Evolutionary conservation across 1,140 invertebrate species (phyloP), one percentile per base, ranked within the genome.

Genomic region (Papilio helenus): DNA sequence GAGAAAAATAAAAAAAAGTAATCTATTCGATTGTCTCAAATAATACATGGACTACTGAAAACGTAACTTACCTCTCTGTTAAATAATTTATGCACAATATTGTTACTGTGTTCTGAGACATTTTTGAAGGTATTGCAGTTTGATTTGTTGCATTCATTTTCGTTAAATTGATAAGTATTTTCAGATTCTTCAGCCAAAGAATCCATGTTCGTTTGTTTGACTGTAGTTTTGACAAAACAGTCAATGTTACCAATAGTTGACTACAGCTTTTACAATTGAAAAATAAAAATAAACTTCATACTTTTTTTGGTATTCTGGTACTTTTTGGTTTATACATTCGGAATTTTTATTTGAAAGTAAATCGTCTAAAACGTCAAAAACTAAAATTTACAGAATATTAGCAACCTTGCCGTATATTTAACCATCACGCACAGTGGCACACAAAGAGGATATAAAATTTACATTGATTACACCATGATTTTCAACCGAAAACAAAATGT

Each of bases 121-220:
- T 85, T 86, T 79, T 79, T 85, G 76, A 81, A 83, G 84, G 80
- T 87, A 89, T 86, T 90, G 76, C 7, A 81, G 82, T 84, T 86
- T 79, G 79, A 82, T 86, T 89, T 90, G 80, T 82, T 83, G 77
- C 80, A 85, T 85, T 88, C 88, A 91, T 90, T 91, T 87, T 87
- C 85, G 82, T 61, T 86, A 83, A 83, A 85, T 83, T 79, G 87
- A 85, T 85, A 80, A 83, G 81, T 88, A 85, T 89, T 91, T 83
- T 90, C 87, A 76, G 87, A 86, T 82, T 90, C 88, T 82, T 88
- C 86, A 82, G 81, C 80, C 84, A 81, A 84, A 89, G 90, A 90
- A 92, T 93, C 91, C 92, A 94, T 94, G 86, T 91, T 94, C 88
- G 88, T 89, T 92, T 92, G 92, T 92, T 93, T 93, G 89, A 91